Base-by-base conservation (phyloP, 2,113 vertebrate species). In the Urocynchramus pylzowi region DNA sequence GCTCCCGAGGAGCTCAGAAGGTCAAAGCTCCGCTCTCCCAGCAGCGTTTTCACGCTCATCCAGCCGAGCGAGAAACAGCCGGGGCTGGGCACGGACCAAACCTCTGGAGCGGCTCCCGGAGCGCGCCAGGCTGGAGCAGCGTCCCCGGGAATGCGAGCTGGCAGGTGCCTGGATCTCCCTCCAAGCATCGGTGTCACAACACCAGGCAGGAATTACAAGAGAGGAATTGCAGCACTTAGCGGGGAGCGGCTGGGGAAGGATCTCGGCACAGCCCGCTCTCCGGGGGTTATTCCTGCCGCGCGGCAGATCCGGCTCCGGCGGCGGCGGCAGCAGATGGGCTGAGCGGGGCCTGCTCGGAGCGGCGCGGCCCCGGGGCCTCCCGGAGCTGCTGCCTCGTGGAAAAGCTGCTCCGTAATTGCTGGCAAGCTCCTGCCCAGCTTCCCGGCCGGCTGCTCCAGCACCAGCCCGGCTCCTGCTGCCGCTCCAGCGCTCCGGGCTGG, bases 1-100 rank as follows among this genome's bases (percentile, higher is more conserved):
- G 93, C 94, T 89, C 94, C 95, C 50, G 57, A 94, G 16, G 68
- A 39, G 92, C 77, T 79, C 87, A 17, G 84, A 67, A 88, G 89
- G 93, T 89, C 76, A 91, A 19, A 54, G 91, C 81, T 37, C 57
- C 78, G 7, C 21, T 20, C 84, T 63, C 68, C 82, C 74, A 7
- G 47, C 69, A 23, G 71, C 16, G 1, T 11, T 65, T 64, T 10
- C 86, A 50, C 30, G 4, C 63, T 54, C n/a, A 0, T 7, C 49
- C 52, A 6, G 79, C 20, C 6, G 67, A 85, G 77, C 41, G 33
- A 59, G 17, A 65, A 67, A 23, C 54, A 41, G 90, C 67, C 84
- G 28, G 33, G 56, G 61, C 69, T 11, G 53, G 77, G 79, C 87
- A 19, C 6, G 7, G 47, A 8, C 20, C 70, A 22, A 68, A 20